Conservation (phyloP, 2,113 vertebrate species). For the Neodon shergylaensis region DNA sequence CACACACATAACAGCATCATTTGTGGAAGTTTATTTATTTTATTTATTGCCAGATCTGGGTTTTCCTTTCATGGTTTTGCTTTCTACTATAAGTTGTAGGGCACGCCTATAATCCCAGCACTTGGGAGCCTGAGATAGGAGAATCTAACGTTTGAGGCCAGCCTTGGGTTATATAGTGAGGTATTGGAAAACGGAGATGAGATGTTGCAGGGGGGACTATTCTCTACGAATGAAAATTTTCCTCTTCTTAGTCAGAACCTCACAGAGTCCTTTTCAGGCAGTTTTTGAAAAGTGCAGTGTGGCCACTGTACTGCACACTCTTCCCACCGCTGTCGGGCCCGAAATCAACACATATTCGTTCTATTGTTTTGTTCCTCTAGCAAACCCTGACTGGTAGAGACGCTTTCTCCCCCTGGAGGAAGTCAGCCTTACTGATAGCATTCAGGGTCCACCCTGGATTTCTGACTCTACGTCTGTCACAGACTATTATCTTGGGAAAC, state of each 20-base stretch:
- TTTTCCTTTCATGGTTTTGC: background rate
- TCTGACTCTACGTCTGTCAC: background rate
- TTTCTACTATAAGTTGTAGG: background rate
- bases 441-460: background rate
- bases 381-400: background rate
- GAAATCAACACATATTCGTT: background rate
- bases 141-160: background rate
- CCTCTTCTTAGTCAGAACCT: constrained; percentile 17
- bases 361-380: background rate
- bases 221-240: background rate
- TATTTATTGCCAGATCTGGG: background rate
- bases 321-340: background rate
- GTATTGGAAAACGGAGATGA: too few relatives aligned
- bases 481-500: background rate
- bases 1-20: background rate
- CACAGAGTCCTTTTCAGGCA: background rate
- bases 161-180: background rate
- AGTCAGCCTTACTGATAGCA: background rate
- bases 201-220: too few relatives aligned
- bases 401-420: background rate
- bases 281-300: background rate
- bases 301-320: background rate
- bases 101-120: background rate
- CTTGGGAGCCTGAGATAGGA: background rate
- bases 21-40: background rate